Base-by-base conservation (phyloP, 2,888 invertebrate genomes). In the Luperina testacea region DNA sequence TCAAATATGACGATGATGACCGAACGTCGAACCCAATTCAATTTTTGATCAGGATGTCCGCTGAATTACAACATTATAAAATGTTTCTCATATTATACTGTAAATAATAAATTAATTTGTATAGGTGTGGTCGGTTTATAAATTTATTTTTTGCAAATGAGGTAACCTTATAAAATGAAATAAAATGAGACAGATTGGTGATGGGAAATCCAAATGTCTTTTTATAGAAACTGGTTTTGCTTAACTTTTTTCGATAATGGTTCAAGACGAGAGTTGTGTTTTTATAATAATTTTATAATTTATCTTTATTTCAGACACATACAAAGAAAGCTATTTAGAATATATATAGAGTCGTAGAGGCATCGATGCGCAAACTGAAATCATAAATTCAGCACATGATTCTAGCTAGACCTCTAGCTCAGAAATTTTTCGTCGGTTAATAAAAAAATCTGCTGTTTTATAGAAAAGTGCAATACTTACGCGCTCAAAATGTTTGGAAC, bases 1-100 rank as follows among this genome's bases (percentile, higher is more conserved):
- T 68, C 70, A 77, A 70, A 78, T 67, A 80, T 76, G n/a, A n/a
- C n/a, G n/a, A n/a, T 63, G 72, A 78, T 72, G 77, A 74, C 61
- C 65, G n/a, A 78, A 75, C 48, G n/a, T 48, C 32, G n/a, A 77
- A 69, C 38, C 24, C 13, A 24, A 75, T 78, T 70, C 24, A 64
- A 77, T 32, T 6, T 11, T 24, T 24, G 65, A 80, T 70, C 75
- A 83, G 77, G 83, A 85, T 80, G 80, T 70, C 24, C 1, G 27
- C 2, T 80, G 65, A 83, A 84, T 80, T 72, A 84, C 32, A 64
- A 57, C 72, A 15, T 57, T 70, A 27, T 75, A 72, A 80, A 65
- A 32, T 75, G 32, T 63, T 13, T 38, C 59, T 64, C 27, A 32
- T 11, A 72, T 63, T 24, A 9, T 17, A 71, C 71, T 48, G 65